These are phyloP conservation scores for Lepidothrix coronata DNA, from an alignment of 2,113 vertebrate genomes.

Conservation along the genomic window DNA sequence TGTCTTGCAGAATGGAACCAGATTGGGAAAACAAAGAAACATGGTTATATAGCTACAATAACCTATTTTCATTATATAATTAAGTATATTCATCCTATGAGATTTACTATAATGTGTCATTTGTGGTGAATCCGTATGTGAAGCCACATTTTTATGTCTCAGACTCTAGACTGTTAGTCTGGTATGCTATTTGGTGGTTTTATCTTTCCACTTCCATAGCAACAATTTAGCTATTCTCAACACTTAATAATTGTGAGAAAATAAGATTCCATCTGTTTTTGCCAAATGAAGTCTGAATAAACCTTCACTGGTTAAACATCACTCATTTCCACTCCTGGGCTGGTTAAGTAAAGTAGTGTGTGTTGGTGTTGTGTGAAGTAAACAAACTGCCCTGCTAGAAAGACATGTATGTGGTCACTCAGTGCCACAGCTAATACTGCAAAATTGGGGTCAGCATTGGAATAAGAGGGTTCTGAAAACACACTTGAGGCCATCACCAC, in stretches of 20 bases:
- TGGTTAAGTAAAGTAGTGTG: background rate
- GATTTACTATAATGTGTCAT: background rate
- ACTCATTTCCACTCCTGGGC: background rate
- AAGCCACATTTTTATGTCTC: background rate
- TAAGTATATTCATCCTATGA: background rate
- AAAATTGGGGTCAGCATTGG: background rate
- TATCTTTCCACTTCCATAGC: background rate
- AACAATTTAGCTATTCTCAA: slow-evolving; percentile 33
- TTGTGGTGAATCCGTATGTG: background rate
- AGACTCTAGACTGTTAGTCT: background rate
- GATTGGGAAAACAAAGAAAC: background rate
- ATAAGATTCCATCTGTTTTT: slow-evolving; percentile 1
- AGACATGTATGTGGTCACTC: background rate
- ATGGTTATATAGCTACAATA: background rate
- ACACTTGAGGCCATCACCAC: background rate
- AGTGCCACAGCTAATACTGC: background rate
- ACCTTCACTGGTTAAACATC: background rate
- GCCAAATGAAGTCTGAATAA: background rate
- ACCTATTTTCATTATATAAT: background rate
- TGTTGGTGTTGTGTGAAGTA: background rate
- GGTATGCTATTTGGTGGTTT: background rate
- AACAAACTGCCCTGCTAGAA: background rate
- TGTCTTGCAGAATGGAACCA: background rate
- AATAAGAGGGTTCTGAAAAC: background rate
- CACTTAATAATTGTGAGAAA: background rate